A percentile compares a stretch with the other conserved stretches of the same genome.
These are phyloP conservation scores for Lamprologus ornatipinnis DNA, from an alignment of 2,113 vertebrate genomes.

Conservation along the genomic window DNA sequence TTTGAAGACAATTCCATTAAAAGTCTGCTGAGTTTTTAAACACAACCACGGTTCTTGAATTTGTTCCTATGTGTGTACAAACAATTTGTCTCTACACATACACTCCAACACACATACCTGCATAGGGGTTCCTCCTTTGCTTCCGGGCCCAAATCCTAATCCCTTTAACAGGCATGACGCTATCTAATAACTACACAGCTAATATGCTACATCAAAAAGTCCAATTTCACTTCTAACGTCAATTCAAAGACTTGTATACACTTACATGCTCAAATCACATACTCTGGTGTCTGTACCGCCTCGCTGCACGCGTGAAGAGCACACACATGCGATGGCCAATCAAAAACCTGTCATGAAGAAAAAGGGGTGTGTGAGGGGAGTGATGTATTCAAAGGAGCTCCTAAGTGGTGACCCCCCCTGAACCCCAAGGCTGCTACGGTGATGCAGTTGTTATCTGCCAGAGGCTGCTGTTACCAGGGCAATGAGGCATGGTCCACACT, in stretches of 20 bases:
- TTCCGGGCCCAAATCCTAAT: constrained; percentile 39
- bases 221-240: background rate
- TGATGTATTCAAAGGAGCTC: constrained; percentile 29
- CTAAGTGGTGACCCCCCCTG: constrained; percentile 30
- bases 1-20: background rate
- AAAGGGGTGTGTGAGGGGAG: constrained; percentile 21
- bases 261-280: background rate
- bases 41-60: background rate
- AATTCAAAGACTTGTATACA: background rate
- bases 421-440: constrained; percentile 51
- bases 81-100: background rate
- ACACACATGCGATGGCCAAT: constrained; percentile 43
- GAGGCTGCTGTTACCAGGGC: constrained; percentile 35
- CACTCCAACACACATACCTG: constrained; percentile 19
- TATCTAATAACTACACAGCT: background rate
- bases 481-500: background rate
- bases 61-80: background rate
- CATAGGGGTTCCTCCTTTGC: constrained; percentile 22
- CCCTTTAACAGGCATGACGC: constrained; percentile 51
- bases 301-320: constrained; percentile 33
- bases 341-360: constrained; percentile 43
- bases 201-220: background rate
- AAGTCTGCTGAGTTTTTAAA: background rate
- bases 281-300: constrained; percentile 4
- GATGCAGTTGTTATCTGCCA: constrained; percentile 46